These are phyloP conservation scores for Iguana delicatissima DNA, from an alignment of 2,797 vertebrate genomes.

Conservation along the genomic window DNA sequence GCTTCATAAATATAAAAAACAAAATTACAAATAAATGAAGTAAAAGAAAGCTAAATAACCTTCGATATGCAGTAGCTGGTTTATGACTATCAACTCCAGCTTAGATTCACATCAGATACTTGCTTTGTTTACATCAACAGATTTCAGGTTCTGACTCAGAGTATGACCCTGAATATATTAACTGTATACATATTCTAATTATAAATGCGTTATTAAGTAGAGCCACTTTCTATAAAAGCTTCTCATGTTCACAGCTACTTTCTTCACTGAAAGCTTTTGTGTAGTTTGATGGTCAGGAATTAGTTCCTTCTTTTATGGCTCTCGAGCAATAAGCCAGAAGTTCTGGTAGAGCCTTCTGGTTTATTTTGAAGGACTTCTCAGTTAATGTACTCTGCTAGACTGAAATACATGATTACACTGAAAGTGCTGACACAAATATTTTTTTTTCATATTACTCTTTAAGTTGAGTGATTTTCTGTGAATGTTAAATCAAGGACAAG, in stretches of 20 bases:
- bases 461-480: slow-evolving; percentile 74
- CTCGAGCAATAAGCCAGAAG: slow-evolving; percentile 52
- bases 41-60: slow-evolving; percentile 73
- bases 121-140: slow-evolving; percentile 63
- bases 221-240: slow-evolving; percentile 46
- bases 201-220: slow-evolving; percentile 72
- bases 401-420: slow-evolving; percentile 71
- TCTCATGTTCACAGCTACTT: slow-evolving; percentile 39
- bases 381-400: slow-evolving; percentile 68
- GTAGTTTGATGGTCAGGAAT: slow-evolving; percentile 59
- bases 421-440: slow-evolving; percentile 77
- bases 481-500: slow-evolving; percentile 77
- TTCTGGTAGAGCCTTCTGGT: slow-evolving; percentile 61
- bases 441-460: slow-evolving; percentile 71
- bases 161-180: slow-evolving; percentile 66
- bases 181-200: slow-evolving; percentile 68
- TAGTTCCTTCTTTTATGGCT: slow-evolving; percentile 57
- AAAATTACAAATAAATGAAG: slow-evolving; percentile 73
- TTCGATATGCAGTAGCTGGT: slow-evolving; percentile 67
- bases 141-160: slow-evolving; percentile 56
- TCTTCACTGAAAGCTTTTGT: slow-evolving; percentile 47
- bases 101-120: slow-evolving; percentile 62
- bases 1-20: slow-evolving; percentile 80
- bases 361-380: slow-evolving; percentile 75
- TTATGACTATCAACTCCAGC: slow-evolving; percentile 69